Percentiles rank a stretch among this genome's conserved stretches.
Evolutionary conservation across 2,113 vertebrate genomes (phyloP).

Genomic region (Hipposideros armiger): DNA sequence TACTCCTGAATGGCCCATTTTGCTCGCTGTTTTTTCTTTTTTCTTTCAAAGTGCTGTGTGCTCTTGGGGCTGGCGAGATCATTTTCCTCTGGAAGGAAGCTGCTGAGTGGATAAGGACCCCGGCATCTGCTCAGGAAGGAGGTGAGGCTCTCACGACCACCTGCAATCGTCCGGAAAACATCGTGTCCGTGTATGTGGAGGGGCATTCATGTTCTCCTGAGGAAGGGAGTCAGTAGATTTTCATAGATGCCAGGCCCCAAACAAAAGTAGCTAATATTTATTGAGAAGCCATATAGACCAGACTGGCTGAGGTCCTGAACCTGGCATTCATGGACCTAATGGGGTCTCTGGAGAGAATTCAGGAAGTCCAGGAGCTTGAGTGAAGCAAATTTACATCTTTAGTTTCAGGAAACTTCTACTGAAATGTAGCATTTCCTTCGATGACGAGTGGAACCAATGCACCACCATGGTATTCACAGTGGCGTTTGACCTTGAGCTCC

Average conservation of each 20-base stretch:
- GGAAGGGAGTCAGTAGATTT: background rate
- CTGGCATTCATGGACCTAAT: rapidly evolving
- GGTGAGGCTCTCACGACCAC: rapidly evolving
- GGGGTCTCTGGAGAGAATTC: background rate
- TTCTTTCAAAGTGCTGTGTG: background rate
- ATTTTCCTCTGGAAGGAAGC: background rate
- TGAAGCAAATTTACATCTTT: background rate
- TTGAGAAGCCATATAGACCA: rapidly evolving
- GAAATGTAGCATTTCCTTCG: background rate
- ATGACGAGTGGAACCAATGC: background rate
- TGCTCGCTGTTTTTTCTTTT: background rate
- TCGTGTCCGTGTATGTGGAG: rapidly evolving
- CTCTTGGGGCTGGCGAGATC: background rate
- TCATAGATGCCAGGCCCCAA: background rate
- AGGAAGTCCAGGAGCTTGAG: background rate
- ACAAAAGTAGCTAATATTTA: background rate
- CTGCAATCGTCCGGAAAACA: background rate
- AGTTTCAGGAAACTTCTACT: background rate
- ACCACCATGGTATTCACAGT: rapidly evolving
- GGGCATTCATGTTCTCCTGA: rapidly evolving
- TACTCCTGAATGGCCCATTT: rapidly evolving
- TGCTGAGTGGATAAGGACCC: background rate
- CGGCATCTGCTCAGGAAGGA: background rate
- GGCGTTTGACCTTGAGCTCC: background rate
- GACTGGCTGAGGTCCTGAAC: background rate